A percentile compares a stretch with the other conserved stretches of the same genome.
Conservation (phyloP, 2,113 vertebrate species). For the Bubo bubo region DNA sequence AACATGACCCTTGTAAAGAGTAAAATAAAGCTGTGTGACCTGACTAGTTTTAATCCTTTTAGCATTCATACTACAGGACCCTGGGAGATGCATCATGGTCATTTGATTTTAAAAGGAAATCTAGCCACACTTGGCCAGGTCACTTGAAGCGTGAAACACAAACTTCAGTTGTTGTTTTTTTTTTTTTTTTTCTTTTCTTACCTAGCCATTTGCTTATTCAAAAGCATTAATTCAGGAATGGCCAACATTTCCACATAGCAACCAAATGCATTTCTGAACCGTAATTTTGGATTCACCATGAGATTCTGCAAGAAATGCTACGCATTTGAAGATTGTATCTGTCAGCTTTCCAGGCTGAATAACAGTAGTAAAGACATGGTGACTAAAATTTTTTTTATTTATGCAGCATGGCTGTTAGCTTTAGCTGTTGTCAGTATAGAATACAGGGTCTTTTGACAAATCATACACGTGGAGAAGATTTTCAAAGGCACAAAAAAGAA, state of each 20-base stretch:
- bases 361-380: not conserved
- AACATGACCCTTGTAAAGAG: constrained; percentile 8
- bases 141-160: constrained; percentile 43
- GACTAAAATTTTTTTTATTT: not conserved
- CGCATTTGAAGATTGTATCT: not conserved
- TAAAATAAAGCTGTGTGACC: constrained; percentile 22
- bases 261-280: not conserved
- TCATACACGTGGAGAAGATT: accelerated
- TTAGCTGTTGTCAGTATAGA: not conserved
- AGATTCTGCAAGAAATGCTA: not conserved
- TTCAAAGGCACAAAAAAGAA: not conserved
- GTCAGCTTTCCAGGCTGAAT: not conserved
- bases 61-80: constrained; percentile 59
- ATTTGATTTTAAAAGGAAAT: constrained; percentile 63
- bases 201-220: constrained; percentile 51
- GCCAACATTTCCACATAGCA: not conserved
- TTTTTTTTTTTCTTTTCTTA: not conserved
- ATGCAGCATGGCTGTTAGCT: not conserved
- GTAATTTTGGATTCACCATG: not conserved
- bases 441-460: not conserved
- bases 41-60: constrained; percentile 63
- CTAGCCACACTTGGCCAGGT: constrained; percentile 22
- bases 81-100: constrained; percentile 21
- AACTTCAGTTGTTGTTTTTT: not conserved
- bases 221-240: not conserved